Evolutionary conservation across 2,888 invertebrate genomes (phyloP), one percentile per base, ranked within the genome.

Genomic region (Epirrhoe alternata): DNA sequence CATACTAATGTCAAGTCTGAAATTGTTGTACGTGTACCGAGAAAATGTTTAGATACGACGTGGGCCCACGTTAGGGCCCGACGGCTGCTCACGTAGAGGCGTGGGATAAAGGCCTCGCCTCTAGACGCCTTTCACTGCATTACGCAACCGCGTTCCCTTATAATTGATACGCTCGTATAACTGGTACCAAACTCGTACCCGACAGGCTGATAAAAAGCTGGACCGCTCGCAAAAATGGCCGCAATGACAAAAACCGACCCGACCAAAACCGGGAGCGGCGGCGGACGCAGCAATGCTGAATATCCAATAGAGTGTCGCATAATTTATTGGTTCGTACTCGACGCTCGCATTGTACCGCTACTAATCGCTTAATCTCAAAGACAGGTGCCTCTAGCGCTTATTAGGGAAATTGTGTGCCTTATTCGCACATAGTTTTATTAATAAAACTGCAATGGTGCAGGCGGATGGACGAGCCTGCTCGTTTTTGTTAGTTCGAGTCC

Each of bases 141-240:
- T 85, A 84, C 84, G 82, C 83, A 86, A 80, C 77, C 76, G 77
- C 83, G 85, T 84, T 84, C 84, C 83, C 81, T 79, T 81, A 82
- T 88, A 88, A 88, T 86, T 87, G 85, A 86, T 83, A 87, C 80
- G 75, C 82, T 77, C 74, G 74, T 73, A 69, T 70, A 71, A 77
- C 80, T 61, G 75, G 78, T 77, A 80, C 74, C 75, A 78, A 84
- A 82, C 79, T 77, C 77, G 79, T 74, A 71, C 69, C 70, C 71
- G 82, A 81, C 78, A 79, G 77, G 79, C 69, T 63, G 74, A 66
- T 73, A 79, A 82, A 80, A 80, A 80, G 77, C 77, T 68, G 76
- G 77, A 64, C 63, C 54, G 62, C 66, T 77, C 70, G 79, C 80
- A 75, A 84, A 87, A 86, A 86, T 81, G 86, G 83, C 80, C 73